These are phyloP conservation scores for Salvelinus sp. DNA, from an alignment of 2,113 vertebrate genomes.

Conservation along the genomic window DNA sequence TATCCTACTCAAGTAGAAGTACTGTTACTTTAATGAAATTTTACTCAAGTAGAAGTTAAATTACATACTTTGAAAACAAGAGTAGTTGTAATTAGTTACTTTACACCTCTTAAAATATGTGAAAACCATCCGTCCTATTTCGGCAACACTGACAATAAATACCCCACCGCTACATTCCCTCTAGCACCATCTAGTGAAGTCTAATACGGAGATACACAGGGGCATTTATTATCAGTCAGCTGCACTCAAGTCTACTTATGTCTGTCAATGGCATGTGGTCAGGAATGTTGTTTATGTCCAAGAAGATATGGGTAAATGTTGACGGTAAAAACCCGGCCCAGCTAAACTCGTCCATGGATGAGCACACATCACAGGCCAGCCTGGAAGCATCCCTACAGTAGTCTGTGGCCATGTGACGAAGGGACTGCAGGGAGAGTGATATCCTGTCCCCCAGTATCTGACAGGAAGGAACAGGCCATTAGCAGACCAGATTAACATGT, in stretches of 20 bases:
- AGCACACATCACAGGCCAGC: conserved; percentile 24
- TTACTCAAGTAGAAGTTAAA: no score
- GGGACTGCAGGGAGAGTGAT: conserved; percentile 23
- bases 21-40: no score
- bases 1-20: no score
- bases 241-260: background rate
- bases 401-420: conserved; percentile 30
- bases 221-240: background rate
- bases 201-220: conserved; percentile 44
- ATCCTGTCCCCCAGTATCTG: conserved; percentile 33
- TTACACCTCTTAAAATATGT: no score
- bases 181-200: conserved; percentile 66
- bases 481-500: conserved; percentile 49
- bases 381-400: conserved; percentile 19
- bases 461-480: conserved; percentile 55
- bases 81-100: no score
- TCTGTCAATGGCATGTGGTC: no score
- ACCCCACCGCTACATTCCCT: conserved; percentile 55
- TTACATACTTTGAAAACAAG: no score
- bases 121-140: background rate
- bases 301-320: conserved; percentile 27
- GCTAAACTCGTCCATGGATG: conserved; percentile 25
- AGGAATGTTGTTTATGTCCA: conserved; percentile 29
- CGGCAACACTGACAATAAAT: conserved; percentile 5
- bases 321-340: conserved; percentile 1